phyloP scores from a whole-genome alignment of 2,888 invertebrate species.

The Cephus pulcher region DNA sequence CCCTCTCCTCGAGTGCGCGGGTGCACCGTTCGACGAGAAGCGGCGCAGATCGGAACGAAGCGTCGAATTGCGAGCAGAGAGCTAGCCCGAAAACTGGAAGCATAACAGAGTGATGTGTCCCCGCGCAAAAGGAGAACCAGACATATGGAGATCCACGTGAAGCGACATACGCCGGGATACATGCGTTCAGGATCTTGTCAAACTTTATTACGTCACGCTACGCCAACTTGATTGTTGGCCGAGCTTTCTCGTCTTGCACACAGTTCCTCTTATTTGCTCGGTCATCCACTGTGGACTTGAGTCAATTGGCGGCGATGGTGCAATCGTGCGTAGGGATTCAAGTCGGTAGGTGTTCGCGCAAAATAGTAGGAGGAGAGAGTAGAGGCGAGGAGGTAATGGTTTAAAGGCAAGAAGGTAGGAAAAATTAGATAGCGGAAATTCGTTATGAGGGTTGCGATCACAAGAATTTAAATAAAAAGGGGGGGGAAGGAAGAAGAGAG shows the following conservation, averaged over 20 bases:
- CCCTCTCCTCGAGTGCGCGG: slow-evolving; percentile 73
- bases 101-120: neutral
- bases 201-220: slow-evolving; percentile 24
- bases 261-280: neutral
- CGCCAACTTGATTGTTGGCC: neutral
- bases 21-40: slow-evolving; percentile 72
- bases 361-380: neutral
- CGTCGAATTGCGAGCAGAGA: slow-evolving; percentile 73
- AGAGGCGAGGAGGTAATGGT: too few relatives aligned
- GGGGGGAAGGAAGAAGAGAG: neutral
- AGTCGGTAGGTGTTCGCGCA: neutral
- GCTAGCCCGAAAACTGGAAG: slow-evolving; percentile 73
- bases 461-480: neutral
- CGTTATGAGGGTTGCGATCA: neutral
- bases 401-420: neutral
- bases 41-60: slow-evolving; percentile 71
- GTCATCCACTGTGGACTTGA: neutral
- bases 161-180: slow-evolving; percentile 11
- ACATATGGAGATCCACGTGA: slow-evolving; percentile 14
- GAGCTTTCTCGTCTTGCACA: too few relatives aligned
- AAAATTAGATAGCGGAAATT: neutral
- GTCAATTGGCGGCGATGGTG: neutral
- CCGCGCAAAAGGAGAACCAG: too few relatives aligned
- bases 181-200: slow-evolving; percentile 23
- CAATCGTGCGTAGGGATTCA: neutral